These are phyloP conservation scores for Phania funesta DNA, from an alignment of 2,888 invertebrate genomes.

Conservation along the genomic window DNA sequence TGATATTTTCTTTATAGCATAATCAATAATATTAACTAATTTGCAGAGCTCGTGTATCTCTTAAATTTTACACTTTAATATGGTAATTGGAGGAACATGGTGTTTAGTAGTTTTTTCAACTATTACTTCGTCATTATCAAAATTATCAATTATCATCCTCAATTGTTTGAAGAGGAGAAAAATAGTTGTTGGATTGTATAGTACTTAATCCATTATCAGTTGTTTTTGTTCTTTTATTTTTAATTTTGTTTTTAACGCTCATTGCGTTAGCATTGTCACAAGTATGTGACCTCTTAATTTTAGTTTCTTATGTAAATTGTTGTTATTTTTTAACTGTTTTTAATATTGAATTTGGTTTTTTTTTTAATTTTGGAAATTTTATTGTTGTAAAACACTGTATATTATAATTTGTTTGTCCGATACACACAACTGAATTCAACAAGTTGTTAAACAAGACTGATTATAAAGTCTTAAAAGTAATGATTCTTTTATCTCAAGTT, in stretches of 20 bases:
- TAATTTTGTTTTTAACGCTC: not conserved
- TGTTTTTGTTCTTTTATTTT: not conserved
- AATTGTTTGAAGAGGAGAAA: slow-evolving; percentile 12
- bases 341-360: too few relatives aligned
- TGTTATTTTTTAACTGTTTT: too few relatives aligned
- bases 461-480: too few relatives aligned
- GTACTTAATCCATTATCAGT: not conserved
- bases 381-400: too few relatives aligned
- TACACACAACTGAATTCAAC: too few relatives aligned
- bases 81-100: slow-evolving; percentile 3
- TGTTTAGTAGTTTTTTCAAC: not conserved
- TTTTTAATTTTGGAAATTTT: too few relatives aligned
- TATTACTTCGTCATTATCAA: slow-evolving; percentile 3
- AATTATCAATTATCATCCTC: not conserved
- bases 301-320: too few relatives aligned
- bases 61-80: slow-evolving; percentile 8
- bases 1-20: slow-evolving; percentile 11
- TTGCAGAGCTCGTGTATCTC: not conserved
- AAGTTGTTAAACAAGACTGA: too few relatives aligned
- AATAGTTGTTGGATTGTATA: not conserved
- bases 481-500: too few relatives aligned
- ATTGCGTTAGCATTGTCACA: not conserved
- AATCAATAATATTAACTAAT: not conserved
- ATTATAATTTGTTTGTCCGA: too few relatives aligned
- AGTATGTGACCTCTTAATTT: too few relatives aligned